Conservation (phyloP, 2,113 vertebrate genomes). For the Syngnathus typhle region DNA sequence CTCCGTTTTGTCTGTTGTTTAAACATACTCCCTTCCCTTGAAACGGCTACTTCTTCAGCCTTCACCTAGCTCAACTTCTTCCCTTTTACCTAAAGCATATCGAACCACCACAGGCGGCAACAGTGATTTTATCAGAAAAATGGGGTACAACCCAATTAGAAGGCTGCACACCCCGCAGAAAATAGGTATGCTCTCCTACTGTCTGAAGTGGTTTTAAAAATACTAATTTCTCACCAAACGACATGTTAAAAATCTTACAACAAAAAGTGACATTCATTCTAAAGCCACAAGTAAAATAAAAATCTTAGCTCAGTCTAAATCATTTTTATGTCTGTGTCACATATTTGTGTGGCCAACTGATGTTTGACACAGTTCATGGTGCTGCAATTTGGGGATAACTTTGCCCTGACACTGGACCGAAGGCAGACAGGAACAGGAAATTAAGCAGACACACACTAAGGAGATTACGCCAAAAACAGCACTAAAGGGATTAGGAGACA, state of each 20-base stretch:
- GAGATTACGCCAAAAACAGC: not conserved
- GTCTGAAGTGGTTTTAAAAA: not conserved
- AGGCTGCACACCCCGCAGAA: not conserved
- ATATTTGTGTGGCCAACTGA: not conserved
- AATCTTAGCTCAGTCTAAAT: not conserved
- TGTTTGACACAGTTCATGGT: not conserved
- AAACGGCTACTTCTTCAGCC: slow-evolving; percentile 42
- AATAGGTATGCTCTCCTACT: not conserved
- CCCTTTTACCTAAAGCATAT: not conserved
- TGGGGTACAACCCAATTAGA: not conserved
- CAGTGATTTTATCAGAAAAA: too few relatives aligned
- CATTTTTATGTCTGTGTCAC: not conserved
- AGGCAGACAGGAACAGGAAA: slow-evolving; percentile 2
- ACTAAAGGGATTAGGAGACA: not conserved
- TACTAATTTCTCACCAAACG: not conserved
- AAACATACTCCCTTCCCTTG: slow-evolving; percentile 54
- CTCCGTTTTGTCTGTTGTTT: slow-evolving; percentile 56
- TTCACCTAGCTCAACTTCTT: not conserved
- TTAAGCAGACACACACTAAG: not conserved
- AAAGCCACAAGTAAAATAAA: not conserved
- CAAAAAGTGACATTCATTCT: not conserved
- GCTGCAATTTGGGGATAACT: not conserved
- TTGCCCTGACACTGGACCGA: not conserved
- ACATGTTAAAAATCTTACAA: not conserved
- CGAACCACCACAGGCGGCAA: not conserved